Evolutionary conservation across 2,113 vertebrate species (phyloP).

Genomic region (Pycnonotus jocosus): DNA sequence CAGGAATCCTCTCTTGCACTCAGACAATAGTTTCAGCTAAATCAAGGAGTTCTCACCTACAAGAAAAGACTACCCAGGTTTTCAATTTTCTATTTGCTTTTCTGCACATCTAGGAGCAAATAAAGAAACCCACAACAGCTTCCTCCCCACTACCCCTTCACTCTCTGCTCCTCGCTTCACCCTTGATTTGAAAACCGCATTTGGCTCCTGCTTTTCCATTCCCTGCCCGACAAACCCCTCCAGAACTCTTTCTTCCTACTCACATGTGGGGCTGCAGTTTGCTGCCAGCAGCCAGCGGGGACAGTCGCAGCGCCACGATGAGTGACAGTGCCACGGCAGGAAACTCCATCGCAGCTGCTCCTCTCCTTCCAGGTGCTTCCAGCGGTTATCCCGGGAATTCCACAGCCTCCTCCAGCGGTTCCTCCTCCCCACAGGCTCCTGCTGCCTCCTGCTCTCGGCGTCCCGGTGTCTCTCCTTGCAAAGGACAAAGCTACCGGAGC

Average conservation of each 20-base stretch:
- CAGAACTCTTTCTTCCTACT: slow-evolving; percentile 60
- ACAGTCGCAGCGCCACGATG: not conserved
- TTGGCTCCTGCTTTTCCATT: not conserved
- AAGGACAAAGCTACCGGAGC: not conserved
- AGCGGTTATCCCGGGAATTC: not conserved
- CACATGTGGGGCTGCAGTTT: slow-evolving; percentile 82
- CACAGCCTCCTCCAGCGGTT: not conserved
- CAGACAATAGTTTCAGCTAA: not conserved
- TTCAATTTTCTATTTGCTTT: not conserved
- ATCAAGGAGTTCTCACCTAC: not conserved
- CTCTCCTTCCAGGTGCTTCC: not conserved
- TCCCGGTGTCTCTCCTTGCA: not conserved
- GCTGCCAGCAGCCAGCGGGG: slow-evolving; percentile 43
- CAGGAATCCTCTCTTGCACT: not conserved
- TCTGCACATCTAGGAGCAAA: not conserved
- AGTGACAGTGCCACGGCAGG: not conserved
- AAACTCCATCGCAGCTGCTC: not conserved
- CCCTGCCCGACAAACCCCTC: not conserved
- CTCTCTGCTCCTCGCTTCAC: not conserved
- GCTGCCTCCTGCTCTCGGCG: not conserved
- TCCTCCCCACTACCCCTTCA: not conserved
- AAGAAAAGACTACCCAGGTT: not conserved
- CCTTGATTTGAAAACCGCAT: not conserved
- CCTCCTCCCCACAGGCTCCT: not conserved
- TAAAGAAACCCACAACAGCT: not conserved